Evolutionary conservation across 92 coral and sea anemone species (phyloP).

Genomic region (Desmophyllum pertusum): DNA sequence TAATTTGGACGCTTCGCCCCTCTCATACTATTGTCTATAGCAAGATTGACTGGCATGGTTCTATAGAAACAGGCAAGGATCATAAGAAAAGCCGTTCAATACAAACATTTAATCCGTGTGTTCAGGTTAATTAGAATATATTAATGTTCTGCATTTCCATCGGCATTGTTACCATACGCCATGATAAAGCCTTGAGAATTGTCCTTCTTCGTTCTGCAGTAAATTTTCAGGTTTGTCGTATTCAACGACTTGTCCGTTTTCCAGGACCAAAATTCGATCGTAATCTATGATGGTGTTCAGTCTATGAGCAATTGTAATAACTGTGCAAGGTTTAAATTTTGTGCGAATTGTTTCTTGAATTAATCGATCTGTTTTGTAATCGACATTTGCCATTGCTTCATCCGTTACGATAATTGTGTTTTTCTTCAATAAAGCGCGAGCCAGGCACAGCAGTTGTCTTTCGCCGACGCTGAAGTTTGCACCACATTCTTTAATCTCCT

Average conservation of each 20-base stretch:
- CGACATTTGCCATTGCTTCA: constrained; percentile 75
- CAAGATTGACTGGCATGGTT: too few species aligned
- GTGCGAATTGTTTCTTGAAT: constrained; percentile 75
- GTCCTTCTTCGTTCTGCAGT: constrained; percentile 61
- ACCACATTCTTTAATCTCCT: constrained; percentile 62
- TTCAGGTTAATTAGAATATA: too few species aligned
- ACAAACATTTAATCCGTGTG: too few species aligned
- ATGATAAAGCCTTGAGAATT: constrained; percentile 64
- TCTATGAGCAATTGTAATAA: constrained; percentile 64
- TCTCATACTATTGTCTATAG: too few species aligned
- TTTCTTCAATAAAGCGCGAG: constrained; percentile 62
- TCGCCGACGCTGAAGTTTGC: constrained; percentile 57
- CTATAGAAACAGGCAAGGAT: too few species aligned
- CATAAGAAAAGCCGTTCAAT: too few species aligned
- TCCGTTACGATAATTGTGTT: constrained; percentile 67
- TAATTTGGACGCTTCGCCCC: too few species aligned
- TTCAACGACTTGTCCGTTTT: constrained; percentile 72
- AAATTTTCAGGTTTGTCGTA: constrained; percentile 73
- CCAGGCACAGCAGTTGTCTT: constrained; percentile 65
- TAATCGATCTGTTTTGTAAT: constrained; percentile 75
- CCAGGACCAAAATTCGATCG: constrained; percentile 75
- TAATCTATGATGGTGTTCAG: constrained; percentile 75
- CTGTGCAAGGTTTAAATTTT: constrained; percentile 64
- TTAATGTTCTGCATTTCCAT: too few species aligned
- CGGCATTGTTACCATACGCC: too few species aligned